phyloP scores from a whole-genome alignment of 2,797 vertebrate genomes.

The Aeoliscus strigatus region DNA sequence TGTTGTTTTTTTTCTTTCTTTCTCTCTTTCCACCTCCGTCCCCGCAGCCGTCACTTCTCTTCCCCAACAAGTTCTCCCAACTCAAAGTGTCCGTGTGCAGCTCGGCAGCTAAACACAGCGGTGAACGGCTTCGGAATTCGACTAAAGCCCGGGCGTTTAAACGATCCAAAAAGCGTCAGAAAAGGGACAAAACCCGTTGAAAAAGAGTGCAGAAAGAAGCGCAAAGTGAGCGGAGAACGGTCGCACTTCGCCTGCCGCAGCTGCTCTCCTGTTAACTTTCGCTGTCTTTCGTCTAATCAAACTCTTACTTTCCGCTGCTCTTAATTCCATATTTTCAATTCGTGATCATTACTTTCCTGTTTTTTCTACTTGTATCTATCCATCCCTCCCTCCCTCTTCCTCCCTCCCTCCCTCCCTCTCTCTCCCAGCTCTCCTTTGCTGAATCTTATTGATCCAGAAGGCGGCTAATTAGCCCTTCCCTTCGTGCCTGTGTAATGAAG shows the following conservation, averaged over 20 bases:
- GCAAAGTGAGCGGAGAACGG: conserved; percentile 29
- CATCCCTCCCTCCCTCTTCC: conserved; percentile 75
- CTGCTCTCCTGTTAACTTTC: conserved; percentile 62
- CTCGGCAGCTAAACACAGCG: too few species aligned
- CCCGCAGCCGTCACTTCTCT: conserved; percentile 21
- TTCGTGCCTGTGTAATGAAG: conserved; percentile 99
- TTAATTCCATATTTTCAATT: conserved; percentile 85
- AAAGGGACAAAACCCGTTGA: conserved; percentile 12
- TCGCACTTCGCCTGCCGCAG: conserved; percentile 28
- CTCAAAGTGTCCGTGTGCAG: conserved; percentile 12
- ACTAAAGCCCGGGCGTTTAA: conserved; percentile 18
- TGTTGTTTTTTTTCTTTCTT: too few species aligned
- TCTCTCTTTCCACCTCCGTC: conserved; percentile 1
- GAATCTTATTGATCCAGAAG: conserved; percentile 99
- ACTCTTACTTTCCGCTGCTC: conserved; percentile 77
- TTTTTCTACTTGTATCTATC: conserved; percentile 78
- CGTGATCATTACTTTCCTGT: conserved; percentile 84
- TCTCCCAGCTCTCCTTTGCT: conserved; percentile 88
- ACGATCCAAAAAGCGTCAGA: conserved; percentile 6
- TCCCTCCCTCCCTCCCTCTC: conserved; percentile 78
- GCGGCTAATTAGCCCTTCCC: conserved; percentile 99
- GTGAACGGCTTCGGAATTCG: conserved; percentile 8
- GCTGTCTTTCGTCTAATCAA: conserved; percentile 74
- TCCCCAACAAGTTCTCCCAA: conserved; percentile 48
- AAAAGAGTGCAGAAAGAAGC: conserved; percentile 44